Base-by-base conservation (phyloP, 2,888 invertebrate genomes). In the Fragum fragum region DNA sequence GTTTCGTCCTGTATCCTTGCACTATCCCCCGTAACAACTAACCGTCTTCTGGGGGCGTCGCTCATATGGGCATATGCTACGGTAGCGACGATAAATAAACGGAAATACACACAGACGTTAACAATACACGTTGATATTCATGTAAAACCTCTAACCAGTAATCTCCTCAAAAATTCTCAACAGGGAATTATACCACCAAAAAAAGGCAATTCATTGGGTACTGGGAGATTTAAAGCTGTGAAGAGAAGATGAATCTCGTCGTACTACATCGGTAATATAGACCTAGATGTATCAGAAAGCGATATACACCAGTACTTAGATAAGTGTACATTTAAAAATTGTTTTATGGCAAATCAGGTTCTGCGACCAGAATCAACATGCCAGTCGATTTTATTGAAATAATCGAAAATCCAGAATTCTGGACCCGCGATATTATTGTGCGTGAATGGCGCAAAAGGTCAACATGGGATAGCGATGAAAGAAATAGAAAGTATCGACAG, bases 381-480 rank as follows among this genome's bases (percentile, higher is more conserved):
- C 42, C 36, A 6, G 36, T n/a, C 23, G 23, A 68, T 14, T 68
- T 39, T 21, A 29, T 14, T 39, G 42, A 42, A 23, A 39, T 3
- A 68, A 16, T 68, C 14, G 68, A 68, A n/a, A 42, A 42, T 23
- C 29, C 36, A 26, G 36, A 36, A 5, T 68, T 68, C 68, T 68
- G 68, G 68, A 36, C 68, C 16, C 21, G 1, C 11, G 42, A 21
- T 42, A 32, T 42, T 18, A 29, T 11, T 28, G 28, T 28, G 11
- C 61, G 61, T 14, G 28, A 61, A 28, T 61, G 61, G 61, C 23
- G 1, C 1, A 61, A n/a, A 28, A 61, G 28, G 29, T 18, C 61
- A 28, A 29, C 23, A 1, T 61, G 61, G 61, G 61, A 61, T 11
- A 61, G 3, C n/a, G n/a, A n/a, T n/a, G n/a, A n/a, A n/a, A n/a